Conservation (phyloP, 2,888 invertebrate genomes). For the Eristalis arbustorum region DNA sequence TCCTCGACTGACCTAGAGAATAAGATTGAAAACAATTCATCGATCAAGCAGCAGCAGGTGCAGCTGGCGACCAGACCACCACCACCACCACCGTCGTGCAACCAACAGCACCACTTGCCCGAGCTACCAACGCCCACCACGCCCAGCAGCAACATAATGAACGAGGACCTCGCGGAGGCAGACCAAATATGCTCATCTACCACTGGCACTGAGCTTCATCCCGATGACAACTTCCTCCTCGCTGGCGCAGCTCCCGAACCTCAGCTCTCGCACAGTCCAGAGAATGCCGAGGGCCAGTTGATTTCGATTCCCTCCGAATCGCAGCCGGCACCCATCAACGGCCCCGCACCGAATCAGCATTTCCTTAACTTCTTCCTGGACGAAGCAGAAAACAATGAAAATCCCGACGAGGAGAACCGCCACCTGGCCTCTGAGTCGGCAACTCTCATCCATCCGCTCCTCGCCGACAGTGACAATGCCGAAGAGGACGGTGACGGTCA, state of each 20-base stretch:
- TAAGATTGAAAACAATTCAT: constrained; percentile 65
- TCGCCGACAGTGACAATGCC: constrained; percentile 56
- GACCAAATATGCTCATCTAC: constrained; percentile 85
- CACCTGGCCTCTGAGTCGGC: constrained; percentile 6
- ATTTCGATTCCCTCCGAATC: constrained; percentile 53
- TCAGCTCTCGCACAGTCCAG: constrained; percentile 28
- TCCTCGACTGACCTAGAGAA: constrained; percentile 29
- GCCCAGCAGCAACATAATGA: constrained; percentile 81
- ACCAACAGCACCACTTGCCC: constrained; percentile 48
- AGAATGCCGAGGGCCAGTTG: constrained; percentile 44
- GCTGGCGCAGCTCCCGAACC: neutral
- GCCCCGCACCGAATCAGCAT: constrained; percentile 35
- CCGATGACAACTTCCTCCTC: constrained; percentile 49
- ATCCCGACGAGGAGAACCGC: constrained; percentile 74
- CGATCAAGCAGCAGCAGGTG: constrained; percentile 13
- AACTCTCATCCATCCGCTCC: neutral
- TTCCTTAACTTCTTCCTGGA: constrained; percentile 58
- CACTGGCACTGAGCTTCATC: constrained; percentile 59
- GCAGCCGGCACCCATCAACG: neutral
- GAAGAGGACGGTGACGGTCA: constrained; percentile 61
- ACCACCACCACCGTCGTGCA: constrained; percentile 25
- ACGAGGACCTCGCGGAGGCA: constrained; percentile 90
- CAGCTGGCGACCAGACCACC: neutral
- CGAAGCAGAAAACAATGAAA: constrained; percentile 78
- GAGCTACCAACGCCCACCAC: constrained; percentile 48